Evolutionary conservation across 1,140 invertebrate species (phyloP).

Genomic region (Trichonephila clavipes): DNA sequence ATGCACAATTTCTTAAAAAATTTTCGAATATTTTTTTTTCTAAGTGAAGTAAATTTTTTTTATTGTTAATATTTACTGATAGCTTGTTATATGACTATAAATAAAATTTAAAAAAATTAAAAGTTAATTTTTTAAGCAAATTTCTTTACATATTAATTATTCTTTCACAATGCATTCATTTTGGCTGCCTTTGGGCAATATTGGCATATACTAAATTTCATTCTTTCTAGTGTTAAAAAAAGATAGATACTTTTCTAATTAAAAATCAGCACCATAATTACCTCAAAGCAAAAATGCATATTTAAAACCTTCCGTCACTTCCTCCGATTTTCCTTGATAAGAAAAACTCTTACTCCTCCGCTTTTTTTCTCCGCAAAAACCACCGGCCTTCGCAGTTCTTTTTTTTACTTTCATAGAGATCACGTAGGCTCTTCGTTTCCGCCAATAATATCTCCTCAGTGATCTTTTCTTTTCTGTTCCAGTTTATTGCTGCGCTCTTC

Average conservation of each 20-base stretch:
- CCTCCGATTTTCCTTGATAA: not conserved
- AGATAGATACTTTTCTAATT: not conserved
- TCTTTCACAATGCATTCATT: too few relatives aligned
- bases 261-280: not conserved
- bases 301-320: not conserved
- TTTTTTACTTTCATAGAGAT: not conserved
- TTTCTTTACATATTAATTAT: too few relatives aligned
- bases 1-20: too few relatives aligned
- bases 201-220: too few relatives aligned
- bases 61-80: too few relatives aligned
- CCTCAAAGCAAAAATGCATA: not conserved
- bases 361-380: not conserved
- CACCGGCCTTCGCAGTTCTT: not conserved
- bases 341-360: not conserved
- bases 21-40: too few relatives aligned
- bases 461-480: not conserved
- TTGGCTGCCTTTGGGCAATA: too few relatives aligned
- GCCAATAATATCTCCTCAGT: not conserved
- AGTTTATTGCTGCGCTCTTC: not conserved
- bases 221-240: too few relatives aligned
- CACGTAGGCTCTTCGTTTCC: constrained; percentile 25
- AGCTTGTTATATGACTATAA: too few relatives aligned
- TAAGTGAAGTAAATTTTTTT: too few relatives aligned
- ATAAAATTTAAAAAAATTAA: too few relatives aligned
- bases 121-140: too few relatives aligned